phyloP scores from a whole-genome alignment of 2,888 invertebrate genomes.

The Sminthurinus aureus region DNA sequence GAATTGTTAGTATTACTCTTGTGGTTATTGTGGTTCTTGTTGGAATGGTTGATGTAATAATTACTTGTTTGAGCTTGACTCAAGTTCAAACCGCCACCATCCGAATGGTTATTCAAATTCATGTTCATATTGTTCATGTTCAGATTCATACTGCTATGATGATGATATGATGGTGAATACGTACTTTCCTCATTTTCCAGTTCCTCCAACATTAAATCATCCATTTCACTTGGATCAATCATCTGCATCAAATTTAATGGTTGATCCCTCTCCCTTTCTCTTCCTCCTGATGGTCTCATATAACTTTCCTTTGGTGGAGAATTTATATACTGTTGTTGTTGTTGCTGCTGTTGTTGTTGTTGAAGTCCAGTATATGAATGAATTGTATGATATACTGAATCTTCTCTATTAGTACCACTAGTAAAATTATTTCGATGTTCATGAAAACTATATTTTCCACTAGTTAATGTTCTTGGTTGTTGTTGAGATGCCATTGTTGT shows the following conservation, averaged over 20 bases:
- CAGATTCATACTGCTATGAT: neutral
- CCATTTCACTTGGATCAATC: conserved; percentile 28
- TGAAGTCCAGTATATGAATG: neutral
- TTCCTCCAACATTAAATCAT: conserved; percentile 39
- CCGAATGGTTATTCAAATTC: neutral
- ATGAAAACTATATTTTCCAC: neutral
- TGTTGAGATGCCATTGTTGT: neutral
- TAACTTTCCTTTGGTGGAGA: neutral
- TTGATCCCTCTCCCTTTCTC: neutral
- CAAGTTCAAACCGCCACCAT: neutral
- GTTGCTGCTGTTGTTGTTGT: neutral
- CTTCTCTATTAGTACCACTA: neutral
- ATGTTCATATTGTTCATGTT: neutral
- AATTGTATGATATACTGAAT: neutral
- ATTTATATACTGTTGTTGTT: neutral
- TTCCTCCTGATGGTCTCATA: neutral
- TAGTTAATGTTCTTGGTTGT: neutral
- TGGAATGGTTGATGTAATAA: no score
- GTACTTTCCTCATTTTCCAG: conserved; percentile 31
- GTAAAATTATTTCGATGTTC: no score
- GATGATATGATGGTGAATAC: neutral
- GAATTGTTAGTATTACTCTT: neutral
- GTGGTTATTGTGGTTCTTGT: no score
- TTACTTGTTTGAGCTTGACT: no score
- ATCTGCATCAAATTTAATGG: neutral